These are phyloP conservation scores for Bellardia pandia DNA, from an alignment of 2,888 invertebrate species.

Conservation along the genomic window DNA sequence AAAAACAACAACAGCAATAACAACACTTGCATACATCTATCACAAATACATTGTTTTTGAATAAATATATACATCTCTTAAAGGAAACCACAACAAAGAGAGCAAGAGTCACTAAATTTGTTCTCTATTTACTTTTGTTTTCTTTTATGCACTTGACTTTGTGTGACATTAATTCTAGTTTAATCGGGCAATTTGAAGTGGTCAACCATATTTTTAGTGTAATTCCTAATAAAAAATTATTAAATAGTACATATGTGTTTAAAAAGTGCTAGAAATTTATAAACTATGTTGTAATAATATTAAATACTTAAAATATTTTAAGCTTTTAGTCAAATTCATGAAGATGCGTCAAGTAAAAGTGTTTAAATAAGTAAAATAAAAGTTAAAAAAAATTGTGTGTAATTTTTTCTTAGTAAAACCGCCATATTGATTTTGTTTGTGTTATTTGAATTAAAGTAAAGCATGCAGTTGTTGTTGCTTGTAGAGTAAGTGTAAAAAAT, in stretches of 20 bases:
- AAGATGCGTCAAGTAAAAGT: too few relatives aligned
- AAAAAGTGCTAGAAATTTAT: background rate
- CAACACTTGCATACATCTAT: background rate
- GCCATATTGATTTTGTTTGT: too few relatives aligned
- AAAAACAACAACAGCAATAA: background rate
- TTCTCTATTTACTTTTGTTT: background rate
- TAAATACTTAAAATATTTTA: background rate
- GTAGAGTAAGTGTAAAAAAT: too few relatives aligned
- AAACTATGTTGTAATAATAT: background rate
- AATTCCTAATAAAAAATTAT: background rate
- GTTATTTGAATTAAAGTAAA: too few relatives aligned
- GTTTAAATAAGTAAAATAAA: too few relatives aligned
- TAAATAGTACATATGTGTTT: too few relatives aligned
- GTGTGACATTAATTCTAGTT: background rate
- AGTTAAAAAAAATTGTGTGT: too few relatives aligned
- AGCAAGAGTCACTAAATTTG: background rate
- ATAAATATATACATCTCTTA: background rate
- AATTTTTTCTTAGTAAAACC: too few relatives aligned
- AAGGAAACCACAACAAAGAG: background rate
- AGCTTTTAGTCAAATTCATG: background rate
- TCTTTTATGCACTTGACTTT: background rate
- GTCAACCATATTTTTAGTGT: too few relatives aligned
- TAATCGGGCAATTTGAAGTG: background rate
- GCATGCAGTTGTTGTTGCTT: too few relatives aligned
- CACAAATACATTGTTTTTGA: background rate